These are phyloP conservation scores for Eucera pruinosa DNA, from an alignment of 2,888 invertebrate species.

Conservation along the genomic window DNA sequence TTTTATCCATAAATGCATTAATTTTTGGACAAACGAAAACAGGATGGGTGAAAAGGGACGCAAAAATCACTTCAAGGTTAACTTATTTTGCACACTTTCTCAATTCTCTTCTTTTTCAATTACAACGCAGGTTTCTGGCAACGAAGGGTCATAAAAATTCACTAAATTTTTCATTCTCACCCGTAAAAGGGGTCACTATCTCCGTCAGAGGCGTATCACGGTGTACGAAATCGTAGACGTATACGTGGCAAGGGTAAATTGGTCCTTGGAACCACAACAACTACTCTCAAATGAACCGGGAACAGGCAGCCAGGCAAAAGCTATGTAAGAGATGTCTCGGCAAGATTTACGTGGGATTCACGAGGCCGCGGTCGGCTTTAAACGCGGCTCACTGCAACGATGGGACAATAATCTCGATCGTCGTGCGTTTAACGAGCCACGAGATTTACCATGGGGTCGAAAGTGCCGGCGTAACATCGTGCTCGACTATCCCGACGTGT, in stretches of 20 bases:
- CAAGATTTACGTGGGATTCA: slow-evolving; percentile 44
- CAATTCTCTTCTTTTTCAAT: too few species aligned
- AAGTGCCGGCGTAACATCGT: slow-evolving; percentile 35
- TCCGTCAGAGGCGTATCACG: not conserved
- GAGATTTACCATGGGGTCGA: slow-evolving; percentile 31
- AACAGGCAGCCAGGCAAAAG: slow-evolving; percentile 19
- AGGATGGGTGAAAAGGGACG: too few species aligned
- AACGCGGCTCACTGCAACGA: slow-evolving; percentile 16
- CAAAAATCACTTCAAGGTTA: too few species aligned
- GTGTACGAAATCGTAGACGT: slow-evolving; percentile 10
- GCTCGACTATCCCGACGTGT: slow-evolving; percentile 15
- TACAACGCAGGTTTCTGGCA: too few species aligned
- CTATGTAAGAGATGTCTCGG: slow-evolving; percentile 22
- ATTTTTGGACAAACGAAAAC: too few species aligned
- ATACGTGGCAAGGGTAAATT: slow-evolving; percentile 6
- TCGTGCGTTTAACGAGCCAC: slow-evolving; percentile 43
- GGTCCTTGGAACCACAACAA: slow-evolving; percentile 24
- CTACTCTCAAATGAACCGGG: slow-evolving; percentile 25
- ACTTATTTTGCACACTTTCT: too few species aligned
- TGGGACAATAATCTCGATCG: slow-evolving; percentile 57
- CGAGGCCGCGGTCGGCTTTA: slow-evolving; percentile 35
- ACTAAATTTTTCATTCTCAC: not conserved
- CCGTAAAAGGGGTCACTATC: too few species aligned
- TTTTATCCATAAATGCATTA: too few species aligned
- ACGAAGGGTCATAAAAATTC: too few species aligned